Base-by-base conservation (phyloP, 92 coral and sea anemone species). In the Porites cylindrica region DNA sequence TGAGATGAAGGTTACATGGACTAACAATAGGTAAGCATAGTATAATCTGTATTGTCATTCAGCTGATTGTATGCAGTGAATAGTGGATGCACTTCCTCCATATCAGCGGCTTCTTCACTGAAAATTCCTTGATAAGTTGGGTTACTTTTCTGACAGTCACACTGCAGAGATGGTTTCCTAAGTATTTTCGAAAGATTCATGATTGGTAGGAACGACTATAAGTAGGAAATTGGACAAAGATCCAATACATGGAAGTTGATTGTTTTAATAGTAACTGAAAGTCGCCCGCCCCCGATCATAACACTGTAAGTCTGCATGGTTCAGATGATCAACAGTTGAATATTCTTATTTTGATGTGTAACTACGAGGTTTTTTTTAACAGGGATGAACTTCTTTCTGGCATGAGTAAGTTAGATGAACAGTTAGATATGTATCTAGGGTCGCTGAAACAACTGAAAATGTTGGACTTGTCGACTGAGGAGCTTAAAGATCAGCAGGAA, bases 1-100 rank as follows among this genome's bases (percentile, higher is more conserved):
- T 52, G 99, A 97, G 90, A 97, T 97, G 99, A 97, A 96, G 83
- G 96, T 94, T 65, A 95, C 88, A 66, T 97, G 99, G 99, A 94
- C 97, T 21, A 90, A 93, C 23, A 97, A 97, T 83, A 97, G 90
- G 99, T 97, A 81, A 54, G 89, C 51, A 71, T 19, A 75, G 29
- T 0, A 47, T 16, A 0, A 10, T 20, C 18, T 23, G 23, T 38
- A 23, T 13, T 66, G 32, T 38, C 47, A 56, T 56, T 11, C 4
- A 56, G 61, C 16, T 56, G 61, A 14, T 10, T 0, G 12, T 56
- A 2, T 56, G 61, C 61, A 10, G 61, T 8, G 16, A 56, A 56
- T 11, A 56, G 14, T 56, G 16, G 16, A 38, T 38, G 47, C 7
- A 4, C 47, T 38, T 38, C 7, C 7, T 38, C 47, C 47, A 38